Percentiles rank a stretch among this genome's conserved stretches.
Evolutionary conservation across 1,140 invertebrate genomes (phyloP).

Genomic region (Calliphora vicina): DNA sequence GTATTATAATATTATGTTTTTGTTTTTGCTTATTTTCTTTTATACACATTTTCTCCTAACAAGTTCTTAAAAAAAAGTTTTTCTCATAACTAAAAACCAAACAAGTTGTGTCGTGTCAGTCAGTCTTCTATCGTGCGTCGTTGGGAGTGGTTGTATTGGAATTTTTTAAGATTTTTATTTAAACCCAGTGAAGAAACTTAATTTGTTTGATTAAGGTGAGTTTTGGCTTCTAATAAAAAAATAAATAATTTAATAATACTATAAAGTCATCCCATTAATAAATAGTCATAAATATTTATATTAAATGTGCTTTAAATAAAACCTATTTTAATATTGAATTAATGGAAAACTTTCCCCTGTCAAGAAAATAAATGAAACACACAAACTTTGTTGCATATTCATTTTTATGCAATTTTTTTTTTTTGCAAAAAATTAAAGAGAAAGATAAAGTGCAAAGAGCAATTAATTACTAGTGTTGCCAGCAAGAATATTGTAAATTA

Average conservation of each 20-base stretch:
- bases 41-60: slow-evolving; percentile 8
- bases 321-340: no score
- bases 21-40: slow-evolving; percentile 23
- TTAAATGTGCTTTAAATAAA: no score
- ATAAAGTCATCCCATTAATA: no score
- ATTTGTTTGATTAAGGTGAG: background rate
- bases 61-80: slow-evolving; percentile 1
- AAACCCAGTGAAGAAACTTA: background rate
- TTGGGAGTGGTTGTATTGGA: slow-evolving; percentile 11
- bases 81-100: background rate
- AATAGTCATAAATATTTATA: no score
- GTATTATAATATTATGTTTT: background rate
- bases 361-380: no score
- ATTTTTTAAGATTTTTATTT: background rate
- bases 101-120: background rate
- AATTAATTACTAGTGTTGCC: no score
- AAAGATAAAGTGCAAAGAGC: background rate
- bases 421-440: background rate
- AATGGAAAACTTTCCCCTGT: no score
- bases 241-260: no score
- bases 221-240: background rate
- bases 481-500: no score
- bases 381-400: no score
- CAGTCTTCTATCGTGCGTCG: slow-evolving; percentile 23
- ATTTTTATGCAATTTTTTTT: background rate